These are phyloP conservation scores for Neoascia interrupta DNA, from an alignment of 2,888 invertebrate species.

Conservation along the genomic window DNA sequence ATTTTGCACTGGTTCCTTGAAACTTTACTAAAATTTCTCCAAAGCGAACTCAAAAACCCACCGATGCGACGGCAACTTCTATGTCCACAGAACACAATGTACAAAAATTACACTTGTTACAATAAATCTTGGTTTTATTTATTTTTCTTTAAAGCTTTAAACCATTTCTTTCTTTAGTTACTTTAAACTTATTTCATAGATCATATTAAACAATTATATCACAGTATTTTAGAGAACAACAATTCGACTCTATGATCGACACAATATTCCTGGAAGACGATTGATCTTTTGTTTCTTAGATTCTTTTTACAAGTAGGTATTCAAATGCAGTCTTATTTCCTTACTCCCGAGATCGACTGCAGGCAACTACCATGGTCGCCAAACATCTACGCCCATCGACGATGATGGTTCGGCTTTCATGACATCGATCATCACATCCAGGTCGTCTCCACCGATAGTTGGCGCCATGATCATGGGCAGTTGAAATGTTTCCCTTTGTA, in stretches of 20 bases:
- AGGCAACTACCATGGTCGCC: constrained; percentile 45
- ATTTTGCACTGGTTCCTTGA: too few species aligned
- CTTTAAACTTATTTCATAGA: constrained; percentile 25
- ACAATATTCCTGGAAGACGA: constrained; percentile 31
- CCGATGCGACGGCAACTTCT: too few species aligned
- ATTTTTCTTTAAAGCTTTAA: constrained; percentile 49
- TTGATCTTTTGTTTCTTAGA: constrained; percentile 25
- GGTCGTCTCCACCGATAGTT: constrained; percentile 2
- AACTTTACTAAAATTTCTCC: too few species aligned
- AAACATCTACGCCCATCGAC: constrained; percentile 38
- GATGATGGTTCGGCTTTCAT: constrained; percentile 42
- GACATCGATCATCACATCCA: constrained; percentile 38
- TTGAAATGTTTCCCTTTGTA: constrained; percentile 23
- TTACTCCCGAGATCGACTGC: constrained; percentile 11
- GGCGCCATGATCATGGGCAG: constrained; percentile 32
- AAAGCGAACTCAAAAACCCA: too few species aligned
- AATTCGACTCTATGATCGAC: constrained; percentile 38
- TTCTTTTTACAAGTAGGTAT: too few species aligned
- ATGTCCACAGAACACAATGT: too few species aligned
- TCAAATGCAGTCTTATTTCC: constrained; percentile 33
- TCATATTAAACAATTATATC: constrained; percentile 51
- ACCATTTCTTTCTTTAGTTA: constrained; percentile 36
- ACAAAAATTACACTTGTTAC: too few species aligned
- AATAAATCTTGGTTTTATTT: constrained; percentile 30
- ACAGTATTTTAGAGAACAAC: constrained; percentile 56